Evolutionary conservation across 2,888 invertebrate species (phyloP), one percentile per base, ranked within the genome.

Genomic region (Dasypolia templi): DNA sequence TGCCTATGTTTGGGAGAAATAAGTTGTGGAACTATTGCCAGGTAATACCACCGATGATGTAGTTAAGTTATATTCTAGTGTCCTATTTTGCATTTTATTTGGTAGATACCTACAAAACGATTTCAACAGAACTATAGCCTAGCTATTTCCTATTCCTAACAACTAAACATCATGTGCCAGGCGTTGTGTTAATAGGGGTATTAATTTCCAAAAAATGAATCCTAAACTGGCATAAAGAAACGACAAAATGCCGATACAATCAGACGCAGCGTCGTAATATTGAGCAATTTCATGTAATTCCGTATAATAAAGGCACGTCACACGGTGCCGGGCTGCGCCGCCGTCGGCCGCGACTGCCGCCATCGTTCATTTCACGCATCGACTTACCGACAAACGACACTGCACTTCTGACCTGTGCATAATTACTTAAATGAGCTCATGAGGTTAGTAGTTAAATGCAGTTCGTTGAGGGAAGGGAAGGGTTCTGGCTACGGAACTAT

Each of bases 281-380:
- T 63, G 53, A 69, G 65, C 61, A 74, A 71, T 69, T 68, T 70
- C 9, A 12, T 61, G 12, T 63, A 68, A 73, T 67, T n/a, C 49
- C 26, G 51, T 55, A 39, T 70, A 82, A 73, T 69, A 51, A 58
- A 42, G 44, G 14, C 56, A 39, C 53, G 29, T 12, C 26, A 7
- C 29, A 9, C 29, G 32, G 12, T 9, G 55, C 49, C 42, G 75
- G 73, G 29, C 53, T 35, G 75, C 53, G 87, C 69, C 69, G 75
- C 86, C 85, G 86, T 75, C 86, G 86, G 75, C 86, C 88, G 89
- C 83, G 87, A 86, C 87, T 74, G 77, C 74, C 77, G 82, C 84
- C 82, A 55, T 71, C 77, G 72, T 65, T 92, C 88, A 93, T 93
- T 93, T 91, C 93, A 93, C 93, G 93, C 92, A 89, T 88, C 86